Percentiles rank a stretch among this genome's conserved stretches.
Conservation (phyloP, 2,113 vertebrate species). For the Laterallus jamaicensis region DNA sequence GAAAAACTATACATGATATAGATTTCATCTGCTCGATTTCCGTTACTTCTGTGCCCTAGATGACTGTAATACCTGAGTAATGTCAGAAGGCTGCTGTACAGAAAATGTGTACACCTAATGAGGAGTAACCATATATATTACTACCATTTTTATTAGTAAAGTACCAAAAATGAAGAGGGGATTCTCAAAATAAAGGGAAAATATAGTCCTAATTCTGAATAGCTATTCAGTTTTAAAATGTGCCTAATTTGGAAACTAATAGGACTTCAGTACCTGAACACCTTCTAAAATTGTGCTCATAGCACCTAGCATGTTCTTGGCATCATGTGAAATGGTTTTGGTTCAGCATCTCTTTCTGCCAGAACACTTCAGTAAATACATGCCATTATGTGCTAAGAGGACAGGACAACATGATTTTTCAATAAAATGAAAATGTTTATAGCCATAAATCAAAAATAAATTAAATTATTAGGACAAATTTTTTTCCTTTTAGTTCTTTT, state of each 20-base stretch:
- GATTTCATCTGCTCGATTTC: not conserved
- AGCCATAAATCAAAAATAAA: slow-evolving; percentile 35
- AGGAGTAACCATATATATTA: not conserved
- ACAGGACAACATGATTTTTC: slow-evolving; percentile 35
- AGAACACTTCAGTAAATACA: slow-evolving; percentile 65
- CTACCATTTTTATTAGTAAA: not conserved
- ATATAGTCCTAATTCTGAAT: not conserved
- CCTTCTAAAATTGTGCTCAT: slow-evolving; percentile 18
- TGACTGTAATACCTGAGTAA: not conserved
- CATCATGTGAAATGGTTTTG: slow-evolving; percentile 38
- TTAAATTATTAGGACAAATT: slow-evolving; percentile 14
- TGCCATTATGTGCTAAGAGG: slow-evolving; percentile 52
- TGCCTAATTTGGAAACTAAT: slow-evolving; percentile 27
- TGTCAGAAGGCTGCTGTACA: not conserved
- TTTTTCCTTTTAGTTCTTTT: slow-evolving; percentile 17
- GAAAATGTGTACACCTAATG: not conserved
- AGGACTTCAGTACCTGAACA: slow-evolving; percentile 36
- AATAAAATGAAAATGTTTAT: slow-evolving; percentile 56
- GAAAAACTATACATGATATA: not conserved
- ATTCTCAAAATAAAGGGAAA: not conserved
- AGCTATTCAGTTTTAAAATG: slow-evolving; percentile 12
- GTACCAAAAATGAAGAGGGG: not conserved
- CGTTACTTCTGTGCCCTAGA: not conserved
- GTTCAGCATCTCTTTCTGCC: slow-evolving; percentile 68
- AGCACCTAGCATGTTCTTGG: slow-evolving; percentile 23